Evolutionary conservation across 2,113 vertebrate genomes (phyloP).

Genomic region (Herpetotheres cachinnans): DNA sequence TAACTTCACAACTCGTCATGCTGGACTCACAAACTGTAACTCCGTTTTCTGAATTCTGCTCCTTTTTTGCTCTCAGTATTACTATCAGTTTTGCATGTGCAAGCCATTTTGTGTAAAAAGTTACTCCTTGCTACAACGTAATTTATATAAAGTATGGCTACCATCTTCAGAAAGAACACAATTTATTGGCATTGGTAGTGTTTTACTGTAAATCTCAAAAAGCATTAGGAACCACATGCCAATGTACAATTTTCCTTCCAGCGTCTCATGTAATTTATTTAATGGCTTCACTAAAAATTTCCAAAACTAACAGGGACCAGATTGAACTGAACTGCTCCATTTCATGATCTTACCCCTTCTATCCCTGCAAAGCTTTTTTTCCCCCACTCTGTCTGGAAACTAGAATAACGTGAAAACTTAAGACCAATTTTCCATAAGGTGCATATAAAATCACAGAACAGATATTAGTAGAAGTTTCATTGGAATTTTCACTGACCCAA

Average conservation of each 20-base stretch:
- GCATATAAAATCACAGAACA: not conserved
- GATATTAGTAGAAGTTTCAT: not conserved
- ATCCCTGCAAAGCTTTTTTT: not conserved
- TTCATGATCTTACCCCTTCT: not conserved
- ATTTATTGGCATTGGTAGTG: not conserved
- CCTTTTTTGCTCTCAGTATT: not conserved
- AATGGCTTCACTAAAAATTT: not conserved
- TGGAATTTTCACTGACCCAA: not conserved
- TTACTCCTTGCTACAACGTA: not conserved
- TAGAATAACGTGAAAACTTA: not conserved
- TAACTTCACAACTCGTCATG: not conserved
- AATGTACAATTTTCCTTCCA: not conserved
- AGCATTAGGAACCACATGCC: not conserved
- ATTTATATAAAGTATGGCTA: not conserved
- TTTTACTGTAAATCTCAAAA: not conserved
- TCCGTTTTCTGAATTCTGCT: not conserved
- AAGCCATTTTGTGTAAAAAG: not conserved
- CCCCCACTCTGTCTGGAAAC: not conserved
- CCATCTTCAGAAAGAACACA: not conserved
- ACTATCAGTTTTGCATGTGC: not conserved
- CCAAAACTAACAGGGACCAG: not conserved
- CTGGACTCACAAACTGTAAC: not conserved
- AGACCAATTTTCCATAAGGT: not conserved
- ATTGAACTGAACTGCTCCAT: not conserved
- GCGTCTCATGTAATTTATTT: not conserved